A percentile compares a stretch with the other conserved stretches of the same genome.
These are phyloP conservation scores for Coturnix japonica DNA, from an alignment of 2,113 vertebrate species.

Conservation along the genomic window DNA sequence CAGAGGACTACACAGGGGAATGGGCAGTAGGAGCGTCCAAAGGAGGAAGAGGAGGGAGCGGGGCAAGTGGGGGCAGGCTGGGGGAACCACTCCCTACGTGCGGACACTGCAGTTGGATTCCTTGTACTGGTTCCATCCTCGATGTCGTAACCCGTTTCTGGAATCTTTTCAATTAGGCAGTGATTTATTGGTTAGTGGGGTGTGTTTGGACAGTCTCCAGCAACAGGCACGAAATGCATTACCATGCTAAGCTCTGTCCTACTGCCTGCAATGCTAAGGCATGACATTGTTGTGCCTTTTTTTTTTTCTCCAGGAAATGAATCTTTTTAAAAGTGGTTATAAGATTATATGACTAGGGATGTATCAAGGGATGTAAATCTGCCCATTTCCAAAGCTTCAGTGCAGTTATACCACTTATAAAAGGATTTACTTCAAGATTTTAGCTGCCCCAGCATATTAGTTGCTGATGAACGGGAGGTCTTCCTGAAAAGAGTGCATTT, in stretches of 20 bases:
- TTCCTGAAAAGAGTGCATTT: slow-evolving; percentile 63
- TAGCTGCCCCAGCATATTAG: slow-evolving; percentile 53
- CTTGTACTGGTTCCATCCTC: slow-evolving; percentile 24
- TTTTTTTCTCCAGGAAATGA: slow-evolving; percentile 50
- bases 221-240: not conserved
- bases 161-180: slow-evolving; percentile 39
- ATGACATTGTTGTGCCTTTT: not conserved
- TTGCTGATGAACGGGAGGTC: slow-evolving; percentile 38
- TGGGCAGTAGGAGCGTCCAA: not conserved
- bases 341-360: slow-evolving; percentile 42
- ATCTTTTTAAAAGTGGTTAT: slow-evolving; percentile 23
- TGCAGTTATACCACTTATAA: slow-evolving; percentile 12
- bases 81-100: slow-evolving; percentile 37
- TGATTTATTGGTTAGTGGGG: slow-evolving; percentile 46
- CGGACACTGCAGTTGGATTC: slow-evolving; percentile 58
- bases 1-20: rapidly evolving
- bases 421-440: slow-evolving; percentile 32
- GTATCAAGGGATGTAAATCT: slow-evolving; percentile 24
- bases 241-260: not conserved
- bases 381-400: not conserved
- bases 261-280: not conserved
- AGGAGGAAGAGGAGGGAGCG: slow-evolving; percentile 49
- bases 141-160: slow-evolving; percentile 57
- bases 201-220: slow-evolving; percentile 50
- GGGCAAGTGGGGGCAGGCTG: slow-evolving; percentile 61